Evolutionary conservation across 2,797 vertebrate species (phyloP).

Genomic region (Danio aesculapii): DNA sequence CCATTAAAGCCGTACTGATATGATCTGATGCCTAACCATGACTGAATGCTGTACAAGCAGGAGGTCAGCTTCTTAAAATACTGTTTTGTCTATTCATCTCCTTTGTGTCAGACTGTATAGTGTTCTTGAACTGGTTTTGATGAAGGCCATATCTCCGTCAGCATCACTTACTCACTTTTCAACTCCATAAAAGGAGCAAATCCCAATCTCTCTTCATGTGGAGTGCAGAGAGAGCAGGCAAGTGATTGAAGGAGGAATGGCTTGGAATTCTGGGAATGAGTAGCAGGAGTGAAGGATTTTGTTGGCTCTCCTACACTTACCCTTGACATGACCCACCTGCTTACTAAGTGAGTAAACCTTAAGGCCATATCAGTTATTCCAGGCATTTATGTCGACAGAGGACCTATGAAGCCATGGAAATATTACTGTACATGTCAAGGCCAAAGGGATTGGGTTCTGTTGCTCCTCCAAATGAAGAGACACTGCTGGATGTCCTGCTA

Average conservation of each 20-base stretch:
- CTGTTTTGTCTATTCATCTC: background rate
- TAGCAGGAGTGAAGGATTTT: conserved; percentile 25
- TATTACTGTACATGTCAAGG: conserved; percentile 19
- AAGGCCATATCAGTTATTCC: conserved; percentile 32
- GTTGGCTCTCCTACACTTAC: conserved; percentile 36
- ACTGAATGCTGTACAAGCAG: conserved; percentile 1
- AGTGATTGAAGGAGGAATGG: conserved; percentile 36
- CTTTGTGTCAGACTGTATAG: background rate
- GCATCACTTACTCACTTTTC: conserved; percentile 29
- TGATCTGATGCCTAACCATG: background rate
- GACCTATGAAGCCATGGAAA: conserved; percentile 8
- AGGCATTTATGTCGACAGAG: conserved; percentile 11
- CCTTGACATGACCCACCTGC: conserved; percentile 47
- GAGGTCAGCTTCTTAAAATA: conserved; percentile 7
- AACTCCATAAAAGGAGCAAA: conserved; percentile 73
- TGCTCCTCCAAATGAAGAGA: conserved; percentile 5
- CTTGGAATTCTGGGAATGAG: conserved; percentile 66
- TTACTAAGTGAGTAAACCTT: conserved; percentile 24
- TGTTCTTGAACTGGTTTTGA: conserved; percentile 25
- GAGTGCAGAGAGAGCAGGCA: conserved; percentile 53
- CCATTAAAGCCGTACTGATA: background rate
- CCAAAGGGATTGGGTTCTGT: conserved; percentile 27
- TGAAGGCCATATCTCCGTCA: conserved; percentile 51
- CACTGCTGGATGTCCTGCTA: conserved; percentile 17
- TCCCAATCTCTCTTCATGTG: conserved; percentile 54